Evolutionary conservation across 2,797 vertebrate species (phyloP).

Genomic region (Urocyon cinereoargenteus): DNA sequence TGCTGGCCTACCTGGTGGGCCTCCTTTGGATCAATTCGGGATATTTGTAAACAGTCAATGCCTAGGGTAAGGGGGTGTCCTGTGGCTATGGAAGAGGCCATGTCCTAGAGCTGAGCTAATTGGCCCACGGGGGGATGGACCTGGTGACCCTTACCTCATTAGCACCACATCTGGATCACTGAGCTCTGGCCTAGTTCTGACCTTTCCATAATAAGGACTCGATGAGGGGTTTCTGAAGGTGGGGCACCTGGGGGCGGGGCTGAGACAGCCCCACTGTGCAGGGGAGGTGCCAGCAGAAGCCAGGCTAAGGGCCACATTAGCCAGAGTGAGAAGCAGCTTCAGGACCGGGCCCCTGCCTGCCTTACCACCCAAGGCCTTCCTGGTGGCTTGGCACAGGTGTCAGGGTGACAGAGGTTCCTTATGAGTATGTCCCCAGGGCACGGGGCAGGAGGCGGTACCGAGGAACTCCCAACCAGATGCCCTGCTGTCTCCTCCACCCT

Average conservation of each 20-base stretch:
- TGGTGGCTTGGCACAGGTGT: neutral
- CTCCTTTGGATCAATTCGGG: neutral
- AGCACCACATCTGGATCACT: slow-evolving; percentile 27
- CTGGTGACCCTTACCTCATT: slow-evolving; percentile 72
- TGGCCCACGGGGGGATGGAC: slow-evolving; percentile 62
- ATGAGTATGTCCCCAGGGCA: neutral
- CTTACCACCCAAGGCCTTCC: neutral
- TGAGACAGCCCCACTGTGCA: neutral
- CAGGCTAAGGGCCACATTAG: neutral
- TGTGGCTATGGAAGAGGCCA: slow-evolving; percentile 76
- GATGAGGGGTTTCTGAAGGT: slow-evolving; percentile 28
- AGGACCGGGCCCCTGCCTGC: neutral
- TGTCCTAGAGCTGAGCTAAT: slow-evolving; percentile 71
- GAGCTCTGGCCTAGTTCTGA: slow-evolving; percentile 66
- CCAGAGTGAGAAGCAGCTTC: neutral
- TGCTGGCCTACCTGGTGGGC: neutral
- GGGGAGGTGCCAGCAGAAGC: neutral
- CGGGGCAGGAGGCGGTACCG: neutral
- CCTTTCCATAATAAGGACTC: slow-evolving; percentile 68
- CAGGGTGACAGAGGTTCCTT: neutral
- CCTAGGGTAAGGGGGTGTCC: slow-evolving; percentile 57
- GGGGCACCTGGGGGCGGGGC: accelerated
- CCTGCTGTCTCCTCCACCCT: neutral
- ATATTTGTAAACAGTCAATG: slow-evolving; percentile 68
- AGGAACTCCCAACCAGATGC: no score